Conservation (phyloP, 2,888 invertebrate genomes). For the Caenorhabditis afra region DNA sequence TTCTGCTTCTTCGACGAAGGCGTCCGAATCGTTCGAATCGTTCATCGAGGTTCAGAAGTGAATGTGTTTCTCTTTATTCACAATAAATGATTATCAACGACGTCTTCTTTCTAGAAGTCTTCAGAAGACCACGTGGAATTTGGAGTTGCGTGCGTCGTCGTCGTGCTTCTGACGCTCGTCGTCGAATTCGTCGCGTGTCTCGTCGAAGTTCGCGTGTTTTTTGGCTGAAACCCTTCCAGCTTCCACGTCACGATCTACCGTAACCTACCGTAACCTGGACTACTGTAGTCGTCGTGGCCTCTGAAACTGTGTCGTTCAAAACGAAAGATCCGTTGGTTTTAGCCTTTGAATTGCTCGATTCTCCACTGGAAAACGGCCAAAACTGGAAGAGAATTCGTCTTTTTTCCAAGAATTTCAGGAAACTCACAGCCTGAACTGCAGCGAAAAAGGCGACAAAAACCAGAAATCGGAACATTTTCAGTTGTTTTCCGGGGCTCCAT, state of each 20-base stretch:
- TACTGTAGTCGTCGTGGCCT: background rate
- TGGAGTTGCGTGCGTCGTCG: background rate
- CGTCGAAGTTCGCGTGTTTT: conserved; percentile 1
- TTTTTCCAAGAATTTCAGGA: background rate
- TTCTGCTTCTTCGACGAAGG: background rate
- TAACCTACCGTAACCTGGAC: background rate
- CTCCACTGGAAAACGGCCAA: conserved; percentile 17
- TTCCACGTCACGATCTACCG: background rate
- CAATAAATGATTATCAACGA: no score
- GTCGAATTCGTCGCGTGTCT: background rate
- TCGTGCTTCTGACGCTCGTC: background rate
- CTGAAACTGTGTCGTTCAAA: background rate
- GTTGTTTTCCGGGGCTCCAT: background rate
- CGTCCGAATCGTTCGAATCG: background rate
- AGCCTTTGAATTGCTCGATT: conserved; percentile 10
- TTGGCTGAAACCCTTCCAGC: conserved; percentile 1
- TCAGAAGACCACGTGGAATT: conserved; percentile 5
- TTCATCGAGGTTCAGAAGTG: conserved; percentile 7
- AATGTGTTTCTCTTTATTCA: no score
- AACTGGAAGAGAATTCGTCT: background rate
- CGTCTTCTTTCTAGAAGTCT: background rate
- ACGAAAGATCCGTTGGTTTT: background rate
- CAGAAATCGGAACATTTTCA: conserved; percentile 12
- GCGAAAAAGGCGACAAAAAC: background rate
- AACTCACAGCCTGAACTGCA: background rate